phyloP scores from a whole-genome alignment of 2,888 invertebrate species.

The Stenurella melanura region DNA sequence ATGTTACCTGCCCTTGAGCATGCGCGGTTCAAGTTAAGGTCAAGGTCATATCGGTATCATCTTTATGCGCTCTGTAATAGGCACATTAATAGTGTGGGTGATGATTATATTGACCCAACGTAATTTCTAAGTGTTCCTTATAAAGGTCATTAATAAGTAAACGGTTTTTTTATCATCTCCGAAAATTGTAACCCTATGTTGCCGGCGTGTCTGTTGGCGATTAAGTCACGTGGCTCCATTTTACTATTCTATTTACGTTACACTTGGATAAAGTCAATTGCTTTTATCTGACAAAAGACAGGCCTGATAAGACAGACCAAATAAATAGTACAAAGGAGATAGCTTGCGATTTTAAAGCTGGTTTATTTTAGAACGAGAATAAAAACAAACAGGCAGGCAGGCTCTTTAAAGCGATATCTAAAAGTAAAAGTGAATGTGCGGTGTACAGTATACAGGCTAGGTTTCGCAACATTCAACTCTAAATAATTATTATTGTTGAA shows the following conservation, averaged over 20 bases:
- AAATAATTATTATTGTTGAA: neutral
- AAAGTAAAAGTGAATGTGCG: slow-evolving; percentile 28
- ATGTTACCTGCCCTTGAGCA: slow-evolving; percentile 38
- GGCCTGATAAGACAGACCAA: slow-evolving; percentile 49
- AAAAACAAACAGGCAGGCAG: slow-evolving; percentile 14
- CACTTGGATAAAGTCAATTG: slow-evolving; percentile 48
- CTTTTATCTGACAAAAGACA: slow-evolving; percentile 52
- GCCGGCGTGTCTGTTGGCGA: slow-evolving; percentile 42
- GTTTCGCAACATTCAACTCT: neutral
- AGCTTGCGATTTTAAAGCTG: slow-evolving; percentile 27
- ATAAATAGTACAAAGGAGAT: slow-evolving; percentile 48
- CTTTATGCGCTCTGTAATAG: slow-evolving; percentile 47
- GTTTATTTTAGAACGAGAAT: slow-evolving; percentile 33
- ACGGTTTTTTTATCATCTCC: neutral
- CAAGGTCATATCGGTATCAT: slow-evolving; percentile 47
- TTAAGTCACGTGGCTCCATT: slow-evolving; percentile 44
- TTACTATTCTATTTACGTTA: slow-evolving; percentile 52
- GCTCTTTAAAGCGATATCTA: slow-evolving; percentile 16
- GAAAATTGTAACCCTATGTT: neutral
- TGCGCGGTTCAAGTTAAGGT: slow-evolving; percentile 46
- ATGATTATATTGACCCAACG: slow-evolving; percentile 29
- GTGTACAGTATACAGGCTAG: slow-evolving; percentile 13
- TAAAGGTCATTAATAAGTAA: slow-evolving; percentile 1
- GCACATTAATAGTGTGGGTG: slow-evolving; percentile 39
- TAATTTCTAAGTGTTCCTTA: slow-evolving; percentile 11